Evolutionary conservation across 2,888 invertebrate genomes (phyloP).

Genomic region (Drosophila neotestacea): DNA sequence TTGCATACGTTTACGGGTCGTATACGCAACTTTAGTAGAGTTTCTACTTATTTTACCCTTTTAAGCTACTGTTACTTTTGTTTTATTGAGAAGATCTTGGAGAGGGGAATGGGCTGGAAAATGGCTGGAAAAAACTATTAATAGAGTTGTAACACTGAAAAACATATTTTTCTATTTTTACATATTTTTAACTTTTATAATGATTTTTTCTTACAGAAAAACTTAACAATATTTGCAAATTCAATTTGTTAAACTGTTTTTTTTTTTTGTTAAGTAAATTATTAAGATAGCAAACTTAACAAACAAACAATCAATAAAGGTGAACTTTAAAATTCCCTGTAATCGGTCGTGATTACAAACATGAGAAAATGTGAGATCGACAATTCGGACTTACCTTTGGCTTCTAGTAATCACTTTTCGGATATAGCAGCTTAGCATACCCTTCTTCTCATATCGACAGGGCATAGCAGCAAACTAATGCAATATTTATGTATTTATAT

Average conservation of each 20-base stretch:
- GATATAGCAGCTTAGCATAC: neutral
- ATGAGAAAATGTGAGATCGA: too few relatives aligned
- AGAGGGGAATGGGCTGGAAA: neutral
- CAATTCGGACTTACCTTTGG: neutral
- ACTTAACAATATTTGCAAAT: neutral
- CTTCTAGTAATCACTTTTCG: neutral
- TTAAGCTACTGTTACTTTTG: neutral
- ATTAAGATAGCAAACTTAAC: neutral
- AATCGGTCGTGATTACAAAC: too few relatives aligned
- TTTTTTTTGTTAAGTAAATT: neutral
- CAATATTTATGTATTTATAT: constrained; percentile 1
- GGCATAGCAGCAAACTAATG: neutral
- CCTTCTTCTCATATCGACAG: neutral
- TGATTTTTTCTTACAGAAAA: neutral
- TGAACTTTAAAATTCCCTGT: neutral
- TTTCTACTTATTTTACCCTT: constrained; percentile 6
- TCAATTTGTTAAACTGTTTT: neutral
- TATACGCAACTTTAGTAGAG: constrained; percentile 37
- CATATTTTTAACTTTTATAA: neutral
- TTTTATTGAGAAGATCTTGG: neutral
- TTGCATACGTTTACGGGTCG: constrained; percentile 28
- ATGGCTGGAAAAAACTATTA: neutral
- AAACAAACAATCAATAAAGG: neutral
- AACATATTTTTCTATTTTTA: too few relatives aligned
- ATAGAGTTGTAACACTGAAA: neutral